Evolutionary conservation across 2,888 invertebrate species (phyloP).

Genomic region (Strigamia crassipes): DNA sequence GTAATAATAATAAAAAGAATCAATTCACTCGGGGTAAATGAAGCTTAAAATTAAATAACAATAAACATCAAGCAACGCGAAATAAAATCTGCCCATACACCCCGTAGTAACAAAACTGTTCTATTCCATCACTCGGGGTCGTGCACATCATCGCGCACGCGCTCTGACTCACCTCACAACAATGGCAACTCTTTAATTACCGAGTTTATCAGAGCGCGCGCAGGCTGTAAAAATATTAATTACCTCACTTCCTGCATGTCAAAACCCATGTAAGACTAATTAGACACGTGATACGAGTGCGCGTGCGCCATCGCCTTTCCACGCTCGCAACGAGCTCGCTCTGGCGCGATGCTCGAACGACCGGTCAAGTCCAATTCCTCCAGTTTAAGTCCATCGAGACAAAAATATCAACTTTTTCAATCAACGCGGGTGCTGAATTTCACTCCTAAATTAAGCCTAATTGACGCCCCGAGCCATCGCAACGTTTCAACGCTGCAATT

Average conservation of each 20-base stretch:
- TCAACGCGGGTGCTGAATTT: background rate
- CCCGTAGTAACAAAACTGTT: background rate
- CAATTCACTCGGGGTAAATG: background rate
- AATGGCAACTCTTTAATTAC: slow-evolving; percentile 41
- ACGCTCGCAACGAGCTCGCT: background rate
- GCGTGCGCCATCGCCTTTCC: background rate
- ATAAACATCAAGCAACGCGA: background rate
- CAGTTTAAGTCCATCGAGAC: background rate
- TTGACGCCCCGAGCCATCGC: slow-evolving; percentile 15
- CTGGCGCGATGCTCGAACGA: background rate
- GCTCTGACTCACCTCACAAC: slow-evolving; percentile 1
- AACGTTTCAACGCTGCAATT: slow-evolving; percentile 7
- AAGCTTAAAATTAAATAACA: background rate
- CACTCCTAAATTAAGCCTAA: slow-evolving; percentile 8
- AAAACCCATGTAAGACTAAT: slow-evolving; percentile 43
- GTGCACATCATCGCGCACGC: background rate
- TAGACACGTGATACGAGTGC: slow-evolving; percentile 26
- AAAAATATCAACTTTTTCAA: slow-evolving; percentile 30
- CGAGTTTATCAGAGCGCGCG: slow-evolving; percentile 27
- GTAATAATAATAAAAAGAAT: background rate
- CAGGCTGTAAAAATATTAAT: slow-evolving; percentile 44
- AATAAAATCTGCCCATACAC: background rate
- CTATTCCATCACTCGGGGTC: slow-evolving; percentile 2
- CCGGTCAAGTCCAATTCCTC: background rate
- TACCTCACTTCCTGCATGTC: slow-evolving; percentile 43